Evolutionary conservation across 2,113 vertebrate genomes (phyloP).

Genomic region (Chaetops frenatus): DNA sequence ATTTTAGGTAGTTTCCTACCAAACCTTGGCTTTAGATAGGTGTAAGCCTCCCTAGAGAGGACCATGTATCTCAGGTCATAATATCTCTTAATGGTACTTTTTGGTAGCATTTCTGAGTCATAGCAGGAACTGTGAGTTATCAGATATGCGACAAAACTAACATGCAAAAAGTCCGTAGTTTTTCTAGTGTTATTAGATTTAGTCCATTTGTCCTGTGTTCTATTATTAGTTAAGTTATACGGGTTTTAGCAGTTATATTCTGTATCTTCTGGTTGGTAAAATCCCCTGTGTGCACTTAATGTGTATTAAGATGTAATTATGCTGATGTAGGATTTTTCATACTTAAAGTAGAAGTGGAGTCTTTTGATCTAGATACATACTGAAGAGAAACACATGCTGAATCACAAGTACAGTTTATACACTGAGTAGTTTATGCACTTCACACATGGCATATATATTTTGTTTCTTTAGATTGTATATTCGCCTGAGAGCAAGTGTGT

Average conservation of each 20-base stretch:
- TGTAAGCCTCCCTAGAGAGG: not conserved
- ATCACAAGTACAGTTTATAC: not conserved
- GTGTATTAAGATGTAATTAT: not conserved
- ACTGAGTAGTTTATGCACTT: not conserved
- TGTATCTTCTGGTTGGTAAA: not conserved
- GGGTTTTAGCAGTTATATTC: not conserved
- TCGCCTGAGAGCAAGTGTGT: not conserved
- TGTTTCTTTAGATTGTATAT: not conserved
- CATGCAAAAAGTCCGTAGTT: not conserved
- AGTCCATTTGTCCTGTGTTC: not conserved
- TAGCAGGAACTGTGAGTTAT: not conserved
- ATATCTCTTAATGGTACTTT: not conserved
- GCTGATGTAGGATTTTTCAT: not conserved
- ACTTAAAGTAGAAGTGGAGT: not conserved
- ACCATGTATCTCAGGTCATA: not conserved
- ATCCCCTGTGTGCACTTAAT: not conserved
- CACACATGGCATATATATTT: not conserved
- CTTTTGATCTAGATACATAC: not conserved
- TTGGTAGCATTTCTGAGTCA: not conserved
- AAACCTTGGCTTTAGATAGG: not conserved
- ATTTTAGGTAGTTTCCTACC: slow-evolving; percentile 3
- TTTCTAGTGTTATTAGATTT: not conserved
- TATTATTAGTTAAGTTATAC: not conserved
- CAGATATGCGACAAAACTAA: not conserved
- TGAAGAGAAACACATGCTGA: not conserved